phyloP scores from a whole-genome alignment of 2,113 vertebrate species.

The Ondatra zibethicus region DNA sequence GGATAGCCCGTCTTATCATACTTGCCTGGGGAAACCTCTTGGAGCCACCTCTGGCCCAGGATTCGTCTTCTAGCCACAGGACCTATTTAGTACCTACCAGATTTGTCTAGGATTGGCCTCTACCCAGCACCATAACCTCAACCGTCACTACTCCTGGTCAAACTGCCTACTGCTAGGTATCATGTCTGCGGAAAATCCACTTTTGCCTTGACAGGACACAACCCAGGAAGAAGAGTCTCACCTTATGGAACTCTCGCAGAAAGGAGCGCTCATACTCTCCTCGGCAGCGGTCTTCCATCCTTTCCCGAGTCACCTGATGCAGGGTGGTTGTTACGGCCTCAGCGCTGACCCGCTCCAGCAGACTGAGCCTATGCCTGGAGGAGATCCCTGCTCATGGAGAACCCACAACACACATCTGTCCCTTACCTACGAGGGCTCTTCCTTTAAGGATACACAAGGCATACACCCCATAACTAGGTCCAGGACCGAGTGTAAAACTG shows the following conservation, averaged over 20 bases:
- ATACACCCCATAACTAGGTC: not conserved
- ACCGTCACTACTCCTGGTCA: not conserved
- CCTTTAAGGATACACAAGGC: not conserved
- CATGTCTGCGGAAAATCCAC: not conserved
- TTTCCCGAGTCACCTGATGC: conserved; percentile 94
- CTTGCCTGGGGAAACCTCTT: not conserved
- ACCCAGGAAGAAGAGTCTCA: conserved; percentile 48
- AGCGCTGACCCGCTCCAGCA: conserved; percentile 95
- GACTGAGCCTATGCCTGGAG: conserved; percentile 90
- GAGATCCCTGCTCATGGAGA: not conserved
- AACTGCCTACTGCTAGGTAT: not conserved
- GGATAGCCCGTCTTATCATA: not conserved
- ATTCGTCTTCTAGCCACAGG: not conserved
- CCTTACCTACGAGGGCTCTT: not conserved
- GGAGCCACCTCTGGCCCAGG: not conserved
- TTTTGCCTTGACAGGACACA: rapidly evolving
- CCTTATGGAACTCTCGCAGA: conserved; percentile 95
- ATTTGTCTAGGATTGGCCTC: too few relatives aligned
- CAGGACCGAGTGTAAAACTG: rapidly evolving
- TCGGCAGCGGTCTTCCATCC: conserved; percentile 95
- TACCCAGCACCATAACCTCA: not conserved
- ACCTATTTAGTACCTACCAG: rapidly evolving
- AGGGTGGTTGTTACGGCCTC: conserved; percentile 95
- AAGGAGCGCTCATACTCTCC: conserved; percentile 97
- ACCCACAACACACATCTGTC: rapidly evolving